Evolutionary conservation across 2,888 invertebrate species (phyloP).

Genomic region (Himalopsyche tibetana): DNA sequence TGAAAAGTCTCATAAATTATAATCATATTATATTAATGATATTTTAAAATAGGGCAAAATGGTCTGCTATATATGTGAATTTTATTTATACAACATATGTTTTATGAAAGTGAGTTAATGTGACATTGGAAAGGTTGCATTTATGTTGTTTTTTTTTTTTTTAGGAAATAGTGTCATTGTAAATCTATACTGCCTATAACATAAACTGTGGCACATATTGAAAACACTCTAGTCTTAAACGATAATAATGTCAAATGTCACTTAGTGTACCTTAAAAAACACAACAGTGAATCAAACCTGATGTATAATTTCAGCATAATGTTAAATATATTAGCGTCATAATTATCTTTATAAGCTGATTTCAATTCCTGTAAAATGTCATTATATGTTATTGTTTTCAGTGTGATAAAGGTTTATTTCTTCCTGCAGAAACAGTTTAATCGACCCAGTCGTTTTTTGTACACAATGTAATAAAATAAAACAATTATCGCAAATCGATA

Average conservation of each 20-base stretch:
- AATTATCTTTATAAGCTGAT: too few relatives aligned
- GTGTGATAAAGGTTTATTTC: too few relatives aligned
- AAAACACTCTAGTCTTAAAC: constrained; percentile 56
- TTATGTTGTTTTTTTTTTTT: constrained; percentile 46
- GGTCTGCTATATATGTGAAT: constrained; percentile 31
- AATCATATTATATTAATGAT: constrained; percentile 16
- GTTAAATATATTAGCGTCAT: background rate
- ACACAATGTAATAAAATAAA: background rate
- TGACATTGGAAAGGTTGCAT: constrained; percentile 50
- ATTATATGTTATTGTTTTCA: too few relatives aligned
- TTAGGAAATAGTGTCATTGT: constrained; percentile 51
- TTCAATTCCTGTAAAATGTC: too few relatives aligned
- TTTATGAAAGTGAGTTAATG: constrained; percentile 52
- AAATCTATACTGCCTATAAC: constrained; percentile 50
- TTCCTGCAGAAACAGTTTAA: background rate
- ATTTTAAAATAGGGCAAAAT: constrained; percentile 27
- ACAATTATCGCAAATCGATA: constrained; percentile 21
- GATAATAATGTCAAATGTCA: constrained; percentile 54
- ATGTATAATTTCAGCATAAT: constrained; percentile 14
- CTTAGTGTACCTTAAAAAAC: constrained; percentile 55
- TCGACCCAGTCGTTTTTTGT: background rate
- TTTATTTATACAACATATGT: constrained; percentile 44
- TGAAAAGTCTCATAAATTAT: background rate
- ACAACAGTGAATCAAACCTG: background rate
- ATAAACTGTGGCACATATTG: constrained; percentile 53